Conservation (phyloP, 2,888 invertebrate genomes). For the Drosophila pseudotakahashii region DNA sequence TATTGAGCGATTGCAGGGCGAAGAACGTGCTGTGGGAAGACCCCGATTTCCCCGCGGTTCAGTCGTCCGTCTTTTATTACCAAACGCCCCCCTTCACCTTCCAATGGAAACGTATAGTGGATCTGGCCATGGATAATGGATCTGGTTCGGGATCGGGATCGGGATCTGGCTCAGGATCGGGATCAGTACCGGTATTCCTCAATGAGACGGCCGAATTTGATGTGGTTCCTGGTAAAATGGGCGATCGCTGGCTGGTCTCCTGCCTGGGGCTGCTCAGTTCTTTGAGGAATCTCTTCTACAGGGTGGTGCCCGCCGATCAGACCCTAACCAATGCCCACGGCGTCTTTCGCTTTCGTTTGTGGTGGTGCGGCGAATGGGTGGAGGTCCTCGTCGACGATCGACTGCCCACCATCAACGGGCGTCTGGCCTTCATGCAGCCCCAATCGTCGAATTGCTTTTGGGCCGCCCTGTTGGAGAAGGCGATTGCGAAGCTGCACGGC, state of each 20-base stretch:
- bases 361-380: conserved; percentile 98
- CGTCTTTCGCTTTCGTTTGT: conserved; percentile 94
- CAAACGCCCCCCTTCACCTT: conserved; percentile 97
- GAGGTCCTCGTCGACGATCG: conserved; percentile 95
- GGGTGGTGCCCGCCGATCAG: conserved; percentile 96
- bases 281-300: conserved; percentile 94
- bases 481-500: conserved; percentile 97
- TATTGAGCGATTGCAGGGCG: conserved; percentile 91
- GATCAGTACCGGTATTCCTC: conserved; percentile 64
- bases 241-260: conserved; percentile 95
- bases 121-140: conserved; percentile 69
- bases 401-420: conserved; percentile 93
- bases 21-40: conserved; percentile 94
- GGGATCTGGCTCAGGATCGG: not conserved
- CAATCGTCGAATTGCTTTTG: conserved; percentile 93
- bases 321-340: conserved; percentile 90
- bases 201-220: conserved; percentile 89
- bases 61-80: conserved; percentile 95
- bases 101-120: conserved; percentile 94
- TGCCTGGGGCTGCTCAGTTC: conserved; percentile 93
- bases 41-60: conserved; percentile 95
- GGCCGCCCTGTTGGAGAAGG: conserved; percentile 95
- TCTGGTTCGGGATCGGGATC: not conserved
- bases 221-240: conserved; percentile 93
- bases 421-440: conserved; percentile 93